Evolutionary conservation across 2,797 vertebrate genomes (phyloP).

Genomic region (Sebastes diaconus): DNA sequence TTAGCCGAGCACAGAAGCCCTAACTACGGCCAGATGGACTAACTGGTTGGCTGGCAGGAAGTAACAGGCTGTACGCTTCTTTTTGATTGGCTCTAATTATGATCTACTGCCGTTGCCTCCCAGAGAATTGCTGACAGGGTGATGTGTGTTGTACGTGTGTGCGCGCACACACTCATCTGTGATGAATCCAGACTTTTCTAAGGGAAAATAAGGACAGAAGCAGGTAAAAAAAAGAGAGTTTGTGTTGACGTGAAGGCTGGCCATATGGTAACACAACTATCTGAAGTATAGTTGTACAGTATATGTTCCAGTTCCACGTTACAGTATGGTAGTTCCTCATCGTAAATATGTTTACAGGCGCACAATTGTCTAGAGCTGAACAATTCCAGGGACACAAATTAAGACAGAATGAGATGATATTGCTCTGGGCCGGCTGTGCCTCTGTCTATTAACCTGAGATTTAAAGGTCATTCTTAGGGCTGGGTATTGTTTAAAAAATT

Average conservation of each 20-base stretch:
- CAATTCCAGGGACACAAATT: neutral
- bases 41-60: slow-evolving; percentile 72
- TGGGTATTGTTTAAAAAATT: neutral
- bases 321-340: neutral
- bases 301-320: neutral
- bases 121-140: slow-evolving; percentile 67
- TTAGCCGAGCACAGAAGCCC: slow-evolving; percentile 62
- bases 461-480: neutral
- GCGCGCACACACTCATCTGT: neutral
- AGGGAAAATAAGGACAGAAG: slow-evolving; percentile 24
- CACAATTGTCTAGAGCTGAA: slow-evolving; percentile 17
- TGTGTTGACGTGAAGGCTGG: neutral
- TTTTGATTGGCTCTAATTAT: slow-evolving; percentile 81
- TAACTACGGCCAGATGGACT: slow-evolving; percentile 70
- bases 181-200: slow-evolving; percentile 32
- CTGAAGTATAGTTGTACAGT: neutral
- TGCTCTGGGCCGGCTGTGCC: neutral
- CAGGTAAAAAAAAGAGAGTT: neutral
- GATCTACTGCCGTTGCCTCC: slow-evolving; percentile 68
- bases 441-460: neutral
- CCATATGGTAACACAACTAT: slow-evolving; percentile 1
- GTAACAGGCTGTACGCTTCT: slow-evolving; percentile 70
- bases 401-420: slow-evolving; percentile 4
- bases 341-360: slow-evolving; percentile 4
- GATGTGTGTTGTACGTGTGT: slow-evolving; percentile 35